Conservation (phyloP, 2,888 invertebrate species). For the Cantharis flavilabris region DNA sequence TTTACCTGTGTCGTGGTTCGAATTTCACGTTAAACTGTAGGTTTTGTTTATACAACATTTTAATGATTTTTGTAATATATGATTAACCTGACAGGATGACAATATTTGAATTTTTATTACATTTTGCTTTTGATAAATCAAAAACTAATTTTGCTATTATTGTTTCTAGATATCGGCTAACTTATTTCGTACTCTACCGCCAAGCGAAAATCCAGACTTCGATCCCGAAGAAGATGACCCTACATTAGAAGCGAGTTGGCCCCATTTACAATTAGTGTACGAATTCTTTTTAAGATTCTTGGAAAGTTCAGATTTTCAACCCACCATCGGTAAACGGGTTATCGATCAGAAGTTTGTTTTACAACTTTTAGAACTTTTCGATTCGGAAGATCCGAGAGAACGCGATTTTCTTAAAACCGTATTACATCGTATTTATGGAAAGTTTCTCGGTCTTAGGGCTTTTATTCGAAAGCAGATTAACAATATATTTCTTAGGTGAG, state of each 20-base stretch:
- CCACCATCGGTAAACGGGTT: slow-evolving; percentile 74
- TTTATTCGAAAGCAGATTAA: slow-evolving; percentile 98
- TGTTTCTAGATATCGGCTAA: slow-evolving; percentile 71
- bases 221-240: slow-evolving; percentile 99
- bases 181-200: slow-evolving; percentile 97
- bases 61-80: neutral
- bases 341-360: slow-evolving; percentile 99
- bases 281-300: slow-evolving; percentile 98
- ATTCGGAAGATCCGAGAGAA: slow-evolving; percentile 96
- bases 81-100: neutral
- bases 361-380: slow-evolving; percentile 91
- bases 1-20: neutral
- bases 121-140: slow-evolving; percentile 57
- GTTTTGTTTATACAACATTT: neutral
- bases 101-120: neutral
- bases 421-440: slow-evolving; percentile 96
- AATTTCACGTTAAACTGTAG: neutral
- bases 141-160: slow-evolving; percentile 41
- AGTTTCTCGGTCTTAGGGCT: slow-evolving; percentile 93
- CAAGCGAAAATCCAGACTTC: slow-evolving; percentile 73
- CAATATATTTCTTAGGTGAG: slow-evolving; percentile 89
- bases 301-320: slow-evolving; percentile 98
- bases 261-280: slow-evolving; percentile 97
- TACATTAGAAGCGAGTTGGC: slow-evolving; percentile 99
- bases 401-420: slow-evolving; percentile 98